Evolutionary conservation across 1,140 invertebrate species (phyloP).

Genomic region (Andrena cerasifolii): DNA sequence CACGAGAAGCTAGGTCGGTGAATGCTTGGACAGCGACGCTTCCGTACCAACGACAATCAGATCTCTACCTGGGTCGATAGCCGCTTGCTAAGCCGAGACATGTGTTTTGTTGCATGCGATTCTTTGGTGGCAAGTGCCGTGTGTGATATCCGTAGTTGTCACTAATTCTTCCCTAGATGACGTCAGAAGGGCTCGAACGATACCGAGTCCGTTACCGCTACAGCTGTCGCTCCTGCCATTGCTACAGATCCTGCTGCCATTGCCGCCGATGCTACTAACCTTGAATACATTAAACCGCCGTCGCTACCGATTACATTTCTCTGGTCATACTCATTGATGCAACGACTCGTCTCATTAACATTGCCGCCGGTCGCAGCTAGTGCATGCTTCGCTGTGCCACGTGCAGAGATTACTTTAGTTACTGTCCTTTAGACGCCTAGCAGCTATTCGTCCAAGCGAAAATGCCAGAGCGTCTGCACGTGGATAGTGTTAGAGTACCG

Average conservation of each 20-base stretch:
- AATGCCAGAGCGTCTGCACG: conserved; percentile 18
- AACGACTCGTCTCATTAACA: conserved; percentile 22
- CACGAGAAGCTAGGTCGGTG: conserved; percentile 51
- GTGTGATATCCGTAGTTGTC: conserved; percentile 41
- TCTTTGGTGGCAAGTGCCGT: conserved; percentile 26
- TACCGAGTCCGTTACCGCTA: conserved; percentile 24
- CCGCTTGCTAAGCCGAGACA: conserved; percentile 37
- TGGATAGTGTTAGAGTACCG: neutral
- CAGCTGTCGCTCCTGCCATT: conserved; percentile 34
- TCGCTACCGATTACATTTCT: conserved; percentile 30
- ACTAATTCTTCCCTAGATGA: conserved; percentile 38
- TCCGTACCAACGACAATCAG: conserved; percentile 54
- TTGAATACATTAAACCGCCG: conserved; percentile 23
- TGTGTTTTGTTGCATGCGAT: conserved; percentile 62
- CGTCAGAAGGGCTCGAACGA: conserved; percentile 1
- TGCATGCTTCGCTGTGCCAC: conserved; percentile 43
- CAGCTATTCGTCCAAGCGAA: neutral
- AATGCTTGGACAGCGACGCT: conserved; percentile 58
- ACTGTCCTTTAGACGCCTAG: conserved; percentile 15
- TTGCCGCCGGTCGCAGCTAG: conserved; percentile 27
- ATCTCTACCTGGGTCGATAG: conserved; percentile 50
- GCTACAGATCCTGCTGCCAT: conserved; percentile 38
- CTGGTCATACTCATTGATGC: conserved; percentile 25
- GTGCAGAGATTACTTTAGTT: conserved; percentile 22
- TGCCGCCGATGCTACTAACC: conserved; percentile 50